Evolutionary conservation across 2,113 vertebrate genomes (phyloP), one percentile per base, ranked within the genome.

Genomic region (Marcusenius ussheri): DNA sequence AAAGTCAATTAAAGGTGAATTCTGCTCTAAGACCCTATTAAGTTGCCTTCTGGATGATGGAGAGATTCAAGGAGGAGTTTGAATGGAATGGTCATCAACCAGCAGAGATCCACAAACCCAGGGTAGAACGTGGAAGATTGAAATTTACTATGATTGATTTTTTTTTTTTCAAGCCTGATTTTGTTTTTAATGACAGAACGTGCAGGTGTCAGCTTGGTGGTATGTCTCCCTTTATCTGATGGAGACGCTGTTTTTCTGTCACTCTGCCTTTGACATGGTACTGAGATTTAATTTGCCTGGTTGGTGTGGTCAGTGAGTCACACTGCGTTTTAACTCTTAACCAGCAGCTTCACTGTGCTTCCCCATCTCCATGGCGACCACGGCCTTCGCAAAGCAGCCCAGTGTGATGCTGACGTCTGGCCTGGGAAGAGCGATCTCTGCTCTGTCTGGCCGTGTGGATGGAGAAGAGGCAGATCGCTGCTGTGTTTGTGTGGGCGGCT

Each of bases 1-100:
- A 84, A 84, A 84, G 83, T 84, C 83, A 84, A 47, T 84, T 47
- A 84, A 47, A 84, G 42, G 80, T 45, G 80, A 45, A 46, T 84
- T n/a, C 17, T 83, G 19, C 35, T 84, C 39, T 46, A 10, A 83
- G 21, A 83, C 19, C 19, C 39, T n/a, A 2, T 45, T 84, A 46
- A 84, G 45, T 84, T 84, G 19, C 31, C 13, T 21, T 84, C 45
- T 47, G 21, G 8, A 46, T 84, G 45, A 84, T 84, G 39, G 9
- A 13, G 39, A 21, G 80, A 47, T 84, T 84, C 21, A 21, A 17
- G 17, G 80, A 84, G 45, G 15, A 24, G 21, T 24, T 84, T 24
- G 6, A 47, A n/a, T 45, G 80, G 2, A 47, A 19, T 46, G 21
- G 45, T 24, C 42, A n/a, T 39, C 21, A 19, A 47, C 42, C 42